Percentiles rank a stretch among this genome's conserved stretches.
Evolutionary conservation across 2,888 invertebrate species (phyloP).

Genomic region (Sesia bembeciformis): DNA sequence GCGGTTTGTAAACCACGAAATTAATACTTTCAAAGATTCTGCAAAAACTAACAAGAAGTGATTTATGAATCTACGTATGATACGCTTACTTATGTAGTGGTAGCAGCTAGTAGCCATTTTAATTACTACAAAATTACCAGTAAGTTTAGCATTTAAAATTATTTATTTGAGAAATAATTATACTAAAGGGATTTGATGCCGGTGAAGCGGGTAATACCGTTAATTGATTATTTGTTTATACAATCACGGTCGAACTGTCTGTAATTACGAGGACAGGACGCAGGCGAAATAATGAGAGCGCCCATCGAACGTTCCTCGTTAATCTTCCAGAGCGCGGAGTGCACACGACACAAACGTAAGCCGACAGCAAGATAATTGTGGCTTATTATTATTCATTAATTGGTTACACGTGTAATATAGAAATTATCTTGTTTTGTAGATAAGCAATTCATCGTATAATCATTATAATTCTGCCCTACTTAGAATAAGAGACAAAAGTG

Average conservation of each 20-base stretch:
- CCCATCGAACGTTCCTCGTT: slow-evolving; percentile 42
- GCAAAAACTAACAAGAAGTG: too few species aligned
- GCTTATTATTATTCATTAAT: too few species aligned
- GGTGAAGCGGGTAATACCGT: neutral
- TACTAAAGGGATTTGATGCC: neutral
- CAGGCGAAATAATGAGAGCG: slow-evolving; percentile 36
- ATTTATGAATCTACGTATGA: too few species aligned
- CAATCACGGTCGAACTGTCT: slow-evolving; percentile 35
- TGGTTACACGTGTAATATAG: too few species aligned
- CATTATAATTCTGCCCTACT: too few species aligned
- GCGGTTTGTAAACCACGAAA: neutral
- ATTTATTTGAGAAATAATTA: neutral
- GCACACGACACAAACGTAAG: neutral
- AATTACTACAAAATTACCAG: too few species aligned
- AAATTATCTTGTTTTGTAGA: too few species aligned
- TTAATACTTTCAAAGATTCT: neutral
- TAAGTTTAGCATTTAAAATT: too few species aligned
- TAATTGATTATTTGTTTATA: slow-evolving; percentile 22
- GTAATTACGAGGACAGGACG: slow-evolving; percentile 43
- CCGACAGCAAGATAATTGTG: neutral
- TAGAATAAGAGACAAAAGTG: too few species aligned
- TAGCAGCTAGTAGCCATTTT: too few species aligned
- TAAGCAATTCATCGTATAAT: too few species aligned
- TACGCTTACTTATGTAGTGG: too few species aligned
- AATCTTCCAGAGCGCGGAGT: slow-evolving; percentile 16